Evolutionary conservation across 2,888 invertebrate species (phyloP).

Genomic region (Chouioia cunea): DNA sequence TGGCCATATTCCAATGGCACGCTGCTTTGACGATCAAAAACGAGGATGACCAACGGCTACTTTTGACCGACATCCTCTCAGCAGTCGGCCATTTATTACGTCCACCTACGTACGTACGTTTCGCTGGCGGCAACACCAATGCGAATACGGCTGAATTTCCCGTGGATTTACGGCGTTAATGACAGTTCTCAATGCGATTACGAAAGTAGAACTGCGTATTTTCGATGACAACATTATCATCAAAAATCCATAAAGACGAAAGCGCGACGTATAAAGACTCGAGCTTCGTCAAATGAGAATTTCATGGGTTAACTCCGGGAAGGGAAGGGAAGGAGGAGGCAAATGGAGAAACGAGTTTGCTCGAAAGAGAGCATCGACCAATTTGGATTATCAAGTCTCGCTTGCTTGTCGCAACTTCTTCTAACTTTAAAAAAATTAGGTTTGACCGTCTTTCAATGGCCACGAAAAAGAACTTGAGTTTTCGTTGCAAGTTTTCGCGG

Average conservation of each 20-base stretch:
- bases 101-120: neutral
- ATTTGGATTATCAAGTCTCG: slow-evolving; percentile 23
- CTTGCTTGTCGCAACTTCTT: slow-evolving; percentile 26
- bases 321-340: slow-evolving; percentile 9
- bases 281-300: slow-evolving; percentile 36
- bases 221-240: neutral
- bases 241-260: neutral
- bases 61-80: slow-evolving; percentile 4
- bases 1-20: slow-evolving; percentile 25
- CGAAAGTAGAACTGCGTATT: neutral
- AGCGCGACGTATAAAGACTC: slow-evolving; percentile 24
- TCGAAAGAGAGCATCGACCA: neutral
- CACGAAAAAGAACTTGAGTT: slow-evolving; percentile 1
- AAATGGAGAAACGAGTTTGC: slow-evolving; percentile 20
- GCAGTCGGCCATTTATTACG: slow-evolving; percentile 15
- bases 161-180: neutral
- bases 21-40: too few relatives aligned
- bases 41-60: slow-evolving; percentile 5
- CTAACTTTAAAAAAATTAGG: slow-evolving; percentile 43
- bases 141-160: neutral
- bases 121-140: too few relatives aligned
- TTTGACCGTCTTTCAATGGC: slow-evolving; percentile 43
- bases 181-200: neutral
- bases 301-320: slow-evolving; percentile 29
- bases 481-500: slow-evolving; percentile 11